These are phyloP conservation scores for Elysia crispata DNA, from an alignment of 2,888 invertebrate genomes.

Conservation along the genomic window DNA sequence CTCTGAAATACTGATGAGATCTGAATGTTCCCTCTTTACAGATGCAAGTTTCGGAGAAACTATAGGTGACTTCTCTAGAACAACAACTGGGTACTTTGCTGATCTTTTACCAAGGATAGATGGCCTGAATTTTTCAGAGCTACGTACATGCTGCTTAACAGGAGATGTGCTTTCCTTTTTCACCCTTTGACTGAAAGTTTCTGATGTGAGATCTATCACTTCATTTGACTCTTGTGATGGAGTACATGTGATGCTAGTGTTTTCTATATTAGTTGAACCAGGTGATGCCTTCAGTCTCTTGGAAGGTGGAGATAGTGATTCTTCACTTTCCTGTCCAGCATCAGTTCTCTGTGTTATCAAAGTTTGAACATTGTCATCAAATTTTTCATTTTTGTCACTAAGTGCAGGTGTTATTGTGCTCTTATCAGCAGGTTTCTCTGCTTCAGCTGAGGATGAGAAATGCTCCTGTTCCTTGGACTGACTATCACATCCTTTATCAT, in stretches of 20 bases:
- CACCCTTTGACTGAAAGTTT: neutral
- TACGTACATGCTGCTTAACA: neutral
- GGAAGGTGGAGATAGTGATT: conserved; percentile 22
- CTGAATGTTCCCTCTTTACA: neutral
- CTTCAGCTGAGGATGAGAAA: neutral
- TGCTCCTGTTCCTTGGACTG: neutral
- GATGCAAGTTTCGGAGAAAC: too few relatives aligned
- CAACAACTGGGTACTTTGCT: conserved; percentile 43
- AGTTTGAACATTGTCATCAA: neutral
- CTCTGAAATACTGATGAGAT: neutral
- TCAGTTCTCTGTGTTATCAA: too few relatives aligned
- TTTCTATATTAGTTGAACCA: neutral
- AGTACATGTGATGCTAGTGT: neutral
- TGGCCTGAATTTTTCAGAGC: conserved; percentile 11
- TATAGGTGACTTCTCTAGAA: conserved; percentile 38
- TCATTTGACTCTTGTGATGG: neutral
- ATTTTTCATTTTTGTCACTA: neutral
- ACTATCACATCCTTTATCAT: neutral
- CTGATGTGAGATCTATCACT: conserved; percentile 27
- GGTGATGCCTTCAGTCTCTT: conserved; percentile 36
- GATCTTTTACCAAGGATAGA: conserved; percentile 23
- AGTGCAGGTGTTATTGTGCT: too few relatives aligned
- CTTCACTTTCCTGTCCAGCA: neutral
- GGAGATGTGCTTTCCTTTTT: neutral
- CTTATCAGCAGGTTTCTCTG: neutral